These are phyloP conservation scores for Plecotus auritus DNA, from an alignment of 2,113 vertebrate genomes.

Conservation along the genomic window DNA sequence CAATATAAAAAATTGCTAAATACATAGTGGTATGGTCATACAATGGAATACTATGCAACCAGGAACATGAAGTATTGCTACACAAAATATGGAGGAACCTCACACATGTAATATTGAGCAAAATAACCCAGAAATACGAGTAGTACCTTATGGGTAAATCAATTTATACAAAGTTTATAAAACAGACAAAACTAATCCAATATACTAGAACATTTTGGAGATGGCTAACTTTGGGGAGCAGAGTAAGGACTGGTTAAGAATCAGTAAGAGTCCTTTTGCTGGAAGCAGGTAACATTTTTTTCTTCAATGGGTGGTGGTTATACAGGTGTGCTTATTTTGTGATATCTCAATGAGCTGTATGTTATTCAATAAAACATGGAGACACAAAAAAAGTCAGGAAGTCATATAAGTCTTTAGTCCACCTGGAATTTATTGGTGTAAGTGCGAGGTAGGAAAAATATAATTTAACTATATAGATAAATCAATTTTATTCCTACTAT, in stretches of 20 bases:
- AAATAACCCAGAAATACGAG: background rate
- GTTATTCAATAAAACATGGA: background rate
- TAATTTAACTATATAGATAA: background rate
- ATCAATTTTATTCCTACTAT: background rate
- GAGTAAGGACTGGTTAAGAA: background rate
- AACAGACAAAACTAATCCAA: background rate
- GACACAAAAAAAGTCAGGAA: background rate
- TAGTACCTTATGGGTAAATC: background rate
- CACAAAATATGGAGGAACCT: background rate
- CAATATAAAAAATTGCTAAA: background rate
- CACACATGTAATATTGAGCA: background rate
- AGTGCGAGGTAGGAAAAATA: background rate
- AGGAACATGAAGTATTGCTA: background rate
- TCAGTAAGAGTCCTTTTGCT: background rate
- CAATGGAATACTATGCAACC: background rate
- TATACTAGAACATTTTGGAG: background rate
- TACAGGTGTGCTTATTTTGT: background rate
- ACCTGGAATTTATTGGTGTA: background rate
- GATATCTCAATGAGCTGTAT: background rate
- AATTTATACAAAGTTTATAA: background rate
- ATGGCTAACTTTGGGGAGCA: background rate
- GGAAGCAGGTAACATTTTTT: background rate
- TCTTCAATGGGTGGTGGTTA: background rate
- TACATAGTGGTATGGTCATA: background rate
- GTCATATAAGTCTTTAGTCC: background rate